Evolutionary conservation across 2,797 vertebrate genomes (phyloP).

Genomic region (Anableps anableps): DNA sequence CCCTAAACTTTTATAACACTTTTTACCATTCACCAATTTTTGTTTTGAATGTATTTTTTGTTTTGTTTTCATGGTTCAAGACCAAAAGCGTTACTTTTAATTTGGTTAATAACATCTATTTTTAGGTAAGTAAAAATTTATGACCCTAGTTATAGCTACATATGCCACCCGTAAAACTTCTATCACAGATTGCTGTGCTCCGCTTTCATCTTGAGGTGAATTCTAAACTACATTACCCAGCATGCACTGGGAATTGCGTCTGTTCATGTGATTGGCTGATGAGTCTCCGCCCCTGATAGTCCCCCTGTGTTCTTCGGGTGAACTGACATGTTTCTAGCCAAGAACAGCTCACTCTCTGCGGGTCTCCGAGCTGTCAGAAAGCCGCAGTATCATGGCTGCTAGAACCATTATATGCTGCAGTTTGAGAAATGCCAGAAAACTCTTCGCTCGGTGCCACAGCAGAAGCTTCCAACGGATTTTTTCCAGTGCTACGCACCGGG

Average conservation of each 20-base stretch:
- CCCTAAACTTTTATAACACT: not conserved
- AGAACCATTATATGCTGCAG: constrained; percentile 16
- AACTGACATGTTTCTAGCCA: constrained; percentile 19
- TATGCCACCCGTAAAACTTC: not conserved
- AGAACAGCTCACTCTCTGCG: not conserved
- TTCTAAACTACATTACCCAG: constrained; percentile 63
- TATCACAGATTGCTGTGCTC: not conserved
- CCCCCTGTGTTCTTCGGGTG: not conserved
- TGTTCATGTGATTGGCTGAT: constrained; percentile 47
- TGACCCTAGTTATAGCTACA: not conserved
- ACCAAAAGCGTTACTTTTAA: too few species aligned
- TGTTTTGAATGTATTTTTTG: not conserved
- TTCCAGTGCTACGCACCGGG: constrained; percentile 64
- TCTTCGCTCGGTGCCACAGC: not conserved
- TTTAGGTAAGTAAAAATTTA: not conserved
- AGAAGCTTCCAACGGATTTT: constrained; percentile 35
- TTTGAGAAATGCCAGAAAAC: constrained; percentile 10
- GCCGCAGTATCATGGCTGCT: constrained; percentile 53
- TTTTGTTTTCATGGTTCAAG: not conserved
- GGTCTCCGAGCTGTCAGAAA: not conserved
- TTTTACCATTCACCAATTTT: not conserved
- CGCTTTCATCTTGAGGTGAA: too few species aligned
- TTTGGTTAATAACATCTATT: not conserved
- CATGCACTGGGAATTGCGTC: not conserved
- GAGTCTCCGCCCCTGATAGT: constrained; percentile 7